Evolutionary conservation across 2,797 vertebrate genomes (phyloP).

Genomic region (Taenioides sp.): DNA sequence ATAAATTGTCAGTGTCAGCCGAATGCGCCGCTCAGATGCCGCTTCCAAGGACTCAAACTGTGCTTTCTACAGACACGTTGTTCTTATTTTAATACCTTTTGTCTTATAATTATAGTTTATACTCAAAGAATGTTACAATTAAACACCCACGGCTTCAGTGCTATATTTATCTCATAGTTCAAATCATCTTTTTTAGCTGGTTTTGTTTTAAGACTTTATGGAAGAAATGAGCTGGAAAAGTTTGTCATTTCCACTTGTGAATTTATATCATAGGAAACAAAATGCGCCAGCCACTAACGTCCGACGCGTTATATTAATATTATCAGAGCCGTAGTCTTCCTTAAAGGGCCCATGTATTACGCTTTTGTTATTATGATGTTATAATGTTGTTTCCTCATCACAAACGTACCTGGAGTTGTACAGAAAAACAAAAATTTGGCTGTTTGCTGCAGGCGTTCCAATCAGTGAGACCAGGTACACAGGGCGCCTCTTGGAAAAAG

Average conservation of each 20-base stretch:
- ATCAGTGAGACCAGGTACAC: too few species aligned
- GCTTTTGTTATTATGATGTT: too few species aligned
- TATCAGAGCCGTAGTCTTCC: too few species aligned
- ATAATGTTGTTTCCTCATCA: too few species aligned
- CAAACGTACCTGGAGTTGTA: too few species aligned
- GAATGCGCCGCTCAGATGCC: constrained; percentile 17
- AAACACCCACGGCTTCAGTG: constrained; percentile 4
- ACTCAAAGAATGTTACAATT: background rate
- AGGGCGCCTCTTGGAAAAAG: too few species aligned
- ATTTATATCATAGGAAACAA: constrained; percentile 56
- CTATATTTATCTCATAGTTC: constrained; percentile 12
- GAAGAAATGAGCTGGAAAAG: constrained; percentile 36
- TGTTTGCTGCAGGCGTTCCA: too few species aligned
- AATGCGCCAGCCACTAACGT: constrained; percentile 29
- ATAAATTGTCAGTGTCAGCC: constrained; percentile 30
- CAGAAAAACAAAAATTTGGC: too few species aligned
- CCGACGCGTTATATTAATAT: too few species aligned
- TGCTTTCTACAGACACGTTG: background rate
- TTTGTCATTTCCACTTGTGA: constrained; percentile 73
- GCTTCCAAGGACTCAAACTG: constrained; percentile 16
- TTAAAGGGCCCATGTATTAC: too few species aligned
- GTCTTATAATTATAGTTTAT: constrained; percentile 6
- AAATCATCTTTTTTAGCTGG: constrained; percentile 22
- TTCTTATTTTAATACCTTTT: background rate
- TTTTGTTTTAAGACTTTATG: constrained; percentile 14